phyloP scores from a whole-genome alignment of 2,888 invertebrate species.

The Conistra vaccinii region DNA sequence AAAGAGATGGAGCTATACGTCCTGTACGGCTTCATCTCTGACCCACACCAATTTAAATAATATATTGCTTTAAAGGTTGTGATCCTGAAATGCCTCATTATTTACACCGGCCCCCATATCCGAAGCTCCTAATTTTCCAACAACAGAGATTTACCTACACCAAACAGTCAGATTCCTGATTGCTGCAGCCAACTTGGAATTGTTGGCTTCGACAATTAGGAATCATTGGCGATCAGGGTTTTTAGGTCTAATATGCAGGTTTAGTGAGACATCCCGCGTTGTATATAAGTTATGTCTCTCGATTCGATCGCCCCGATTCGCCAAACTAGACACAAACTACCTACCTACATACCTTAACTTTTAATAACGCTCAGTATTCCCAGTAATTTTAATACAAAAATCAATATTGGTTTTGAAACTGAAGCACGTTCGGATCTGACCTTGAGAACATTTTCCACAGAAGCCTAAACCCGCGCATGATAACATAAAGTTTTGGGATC shows the following conservation, averaged over 20 bases:
- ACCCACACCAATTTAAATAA: too few species aligned
- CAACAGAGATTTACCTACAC: background rate
- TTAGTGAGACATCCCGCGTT: background rate
- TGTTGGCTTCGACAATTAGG: background rate
- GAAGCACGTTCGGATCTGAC: background rate
- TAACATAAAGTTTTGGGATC: slow-evolving; percentile 25
- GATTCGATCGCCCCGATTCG: background rate
- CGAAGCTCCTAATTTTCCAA: background rate
- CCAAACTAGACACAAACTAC: background rate
- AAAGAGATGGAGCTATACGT: too few species aligned
- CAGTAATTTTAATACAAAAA: background rate
- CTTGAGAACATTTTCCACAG: slow-evolving; percentile 9
- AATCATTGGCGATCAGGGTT: background rate
- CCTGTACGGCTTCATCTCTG: too few species aligned
- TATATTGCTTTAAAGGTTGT: too few species aligned
- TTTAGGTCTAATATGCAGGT: too few species aligned
- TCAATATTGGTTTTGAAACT: slow-evolving; percentile 18
- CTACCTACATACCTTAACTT: too few species aligned
- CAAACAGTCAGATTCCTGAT: background rate
- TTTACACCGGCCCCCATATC: too few species aligned
- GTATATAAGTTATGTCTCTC: too few species aligned
- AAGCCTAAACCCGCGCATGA: background rate
- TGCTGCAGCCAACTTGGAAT: background rate
- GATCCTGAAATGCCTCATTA: background rate
- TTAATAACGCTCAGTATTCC: background rate